Evolutionary conservation across 2,113 vertebrate genomes (phyloP), one percentile per base, ranked within the genome.

Genomic region (Semnopithecus entellus): DNA sequence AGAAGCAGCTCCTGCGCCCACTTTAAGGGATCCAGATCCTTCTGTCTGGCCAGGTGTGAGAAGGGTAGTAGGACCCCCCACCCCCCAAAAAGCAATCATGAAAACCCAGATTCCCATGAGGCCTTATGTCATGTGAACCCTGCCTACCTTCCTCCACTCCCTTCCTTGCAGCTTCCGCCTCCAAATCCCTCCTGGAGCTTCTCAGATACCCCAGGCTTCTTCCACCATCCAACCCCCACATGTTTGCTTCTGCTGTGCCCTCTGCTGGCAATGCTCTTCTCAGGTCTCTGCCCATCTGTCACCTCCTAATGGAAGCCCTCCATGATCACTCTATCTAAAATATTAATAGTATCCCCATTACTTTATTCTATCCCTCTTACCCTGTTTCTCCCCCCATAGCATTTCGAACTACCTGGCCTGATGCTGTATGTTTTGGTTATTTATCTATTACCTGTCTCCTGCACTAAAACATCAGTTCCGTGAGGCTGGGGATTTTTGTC

Each of bases 111-210:
- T 45, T 84, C 66, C 59, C 18, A 38, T 25, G 5, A 80, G 25
- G 72, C 32, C 13, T 40, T 43, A 6, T 0, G 0, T 17, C 6
- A 1, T 2, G 0, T 6, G 48, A 66, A 11, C 25, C 32, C 23
- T 20, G 23, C 59, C 20, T 17, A 22, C 17, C 5, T 27, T 16
- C 66, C 18, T 3, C n/a, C 0, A 0, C 22, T n/a, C 1, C 1
- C n/a, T 48, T 79, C 52, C 94, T 87, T 18, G 4, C 17, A 16
- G 1, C n/a, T 32, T 23, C 50, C 14, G 30, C n/a, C 55, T 85
- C 70, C 59, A 23, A 35, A 10, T 22, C 32, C 17, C 27, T 27
- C 50, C 10, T 12, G 3, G 30, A n/a, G 17, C 57, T 80, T 52
- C 64, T 68, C 32, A 22, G 32, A 27, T 13, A 9, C 38, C 6